phyloP scores from a whole-genome alignment of 1,140 invertebrate genomes.

The Drosophila nannoptera region DNA sequence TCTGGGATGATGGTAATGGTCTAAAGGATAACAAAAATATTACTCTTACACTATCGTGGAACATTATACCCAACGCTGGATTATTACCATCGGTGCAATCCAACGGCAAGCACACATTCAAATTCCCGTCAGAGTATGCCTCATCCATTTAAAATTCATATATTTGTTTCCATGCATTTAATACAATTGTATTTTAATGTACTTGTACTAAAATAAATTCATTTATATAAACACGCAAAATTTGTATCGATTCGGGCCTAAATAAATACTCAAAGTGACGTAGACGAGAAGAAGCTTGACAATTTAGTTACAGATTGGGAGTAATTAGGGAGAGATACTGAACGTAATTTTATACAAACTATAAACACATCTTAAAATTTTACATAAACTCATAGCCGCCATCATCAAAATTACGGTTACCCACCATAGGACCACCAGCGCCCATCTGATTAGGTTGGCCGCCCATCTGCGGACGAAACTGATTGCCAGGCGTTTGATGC shows the following conservation, averaged over 20 bases:
- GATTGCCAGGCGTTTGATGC: conserved; percentile 81
- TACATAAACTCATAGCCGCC: conserved; percentile 76
- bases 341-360: not conserved
- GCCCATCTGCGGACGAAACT: conserved; percentile 76
- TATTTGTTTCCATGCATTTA: conserved; percentile 3
- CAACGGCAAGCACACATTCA: conserved; percentile 90
- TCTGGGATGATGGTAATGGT: conserved; percentile 99
- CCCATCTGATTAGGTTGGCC: conserved; percentile 75
- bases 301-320: conserved; percentile 18
- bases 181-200: conserved; percentile 40
- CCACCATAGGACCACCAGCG: conserved; percentile 69
- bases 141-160: conserved; percentile 62
- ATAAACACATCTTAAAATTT: conserved; percentile 17
- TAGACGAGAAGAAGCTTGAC: conserved; percentile 13
- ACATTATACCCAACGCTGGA: conserved; percentile 99
- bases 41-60: conserved; percentile 96
- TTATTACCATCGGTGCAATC: conserved; percentile 92
- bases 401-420: conserved; percentile 75
- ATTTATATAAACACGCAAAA: conserved; percentile 23
- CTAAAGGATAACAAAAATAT: conserved; percentile 95
- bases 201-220: conserved; percentile 35
- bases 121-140: conserved; percentile 94
- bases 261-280: conserved; percentile 8
- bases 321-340: not conserved
- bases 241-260: conserved; percentile 5